Evolutionary conservation across 2,797 vertebrate genomes (phyloP).

Genomic region (Chaenodraco wilsoni): DNA sequence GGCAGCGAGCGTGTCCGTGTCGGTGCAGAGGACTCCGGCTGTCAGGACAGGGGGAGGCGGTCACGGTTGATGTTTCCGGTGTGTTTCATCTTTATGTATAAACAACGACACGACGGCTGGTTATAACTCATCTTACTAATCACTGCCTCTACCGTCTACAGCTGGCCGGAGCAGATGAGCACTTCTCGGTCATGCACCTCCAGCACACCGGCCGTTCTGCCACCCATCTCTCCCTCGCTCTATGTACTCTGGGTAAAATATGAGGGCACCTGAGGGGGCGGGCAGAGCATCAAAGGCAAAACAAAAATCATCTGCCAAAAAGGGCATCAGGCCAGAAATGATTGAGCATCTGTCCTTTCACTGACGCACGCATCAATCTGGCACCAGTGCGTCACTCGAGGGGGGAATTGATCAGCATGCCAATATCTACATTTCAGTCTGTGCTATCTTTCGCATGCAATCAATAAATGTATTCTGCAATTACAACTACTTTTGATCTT

Average conservation of each 20-base stretch:
- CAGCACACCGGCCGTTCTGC: constrained; percentile 35
- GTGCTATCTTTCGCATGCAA: constrained; percentile 12
- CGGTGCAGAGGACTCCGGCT: constrained; percentile 35
- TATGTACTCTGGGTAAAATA: constrained; percentile 27
- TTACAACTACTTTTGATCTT: not conserved
- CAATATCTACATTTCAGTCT: constrained; percentile 40
- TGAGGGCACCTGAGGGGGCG: constrained; percentile 34
- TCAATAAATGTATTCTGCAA: not conserved
- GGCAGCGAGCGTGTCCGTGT: constrained; percentile 49
- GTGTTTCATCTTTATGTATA: constrained; percentile 40
- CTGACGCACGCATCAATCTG: constrained; percentile 64
- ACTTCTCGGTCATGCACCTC: constrained; percentile 43
- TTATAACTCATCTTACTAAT: constrained; percentile 13
- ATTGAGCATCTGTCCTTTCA: constrained; percentile 46
- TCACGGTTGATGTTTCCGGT: constrained; percentile 37
- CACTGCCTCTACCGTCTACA: not conserved
- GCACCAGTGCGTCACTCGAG: constrained; percentile 58
- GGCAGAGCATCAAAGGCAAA: constrained; percentile 21
- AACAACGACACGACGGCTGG: constrained; percentile 5
- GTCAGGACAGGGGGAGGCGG: constrained; percentile 56
- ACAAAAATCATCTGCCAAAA: constrained; percentile 38
- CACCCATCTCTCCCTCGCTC: constrained; percentile 27
- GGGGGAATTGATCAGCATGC: constrained; percentile 47
- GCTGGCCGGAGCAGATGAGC: constrained; percentile 40
- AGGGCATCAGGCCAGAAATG: constrained; percentile 36